A percentile compares a stretch with the other conserved stretches of the same genome.
These are phyloP conservation scores for Felis catus DNA, from an alignment of 2,113 vertebrate species.

Conservation along the genomic window F.catus_Fca126_mat1.0 CM031417.1:145356501-145357000, in stretches of 20 bases:
- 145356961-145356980: neutral
- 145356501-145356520: neutral
- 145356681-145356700: neutral
- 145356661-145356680: neutral
- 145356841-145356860: fast-evolving
- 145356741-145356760: neutral
- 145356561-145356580: fast-evolving
- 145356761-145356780: neutral
- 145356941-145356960: neutral
- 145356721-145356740: fast-evolving
- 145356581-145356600: fast-evolving
- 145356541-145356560: too few relatives aligned
- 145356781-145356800: neutral
- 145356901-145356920: neutral
- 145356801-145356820: neutral
- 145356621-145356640: neutral
- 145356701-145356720: neutral
- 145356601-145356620: neutral
- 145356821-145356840: fast-evolving
- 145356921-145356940: neutral
- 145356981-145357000: neutral
- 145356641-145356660: neutral
- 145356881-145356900: neutral
- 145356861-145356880: fast-evolving
- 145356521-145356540: fast-evolving